These are phyloP conservation scores for Episyrphus balteatus DNA, from an alignment of 1,140 invertebrate genomes.

Conservation along the genomic window DNA sequence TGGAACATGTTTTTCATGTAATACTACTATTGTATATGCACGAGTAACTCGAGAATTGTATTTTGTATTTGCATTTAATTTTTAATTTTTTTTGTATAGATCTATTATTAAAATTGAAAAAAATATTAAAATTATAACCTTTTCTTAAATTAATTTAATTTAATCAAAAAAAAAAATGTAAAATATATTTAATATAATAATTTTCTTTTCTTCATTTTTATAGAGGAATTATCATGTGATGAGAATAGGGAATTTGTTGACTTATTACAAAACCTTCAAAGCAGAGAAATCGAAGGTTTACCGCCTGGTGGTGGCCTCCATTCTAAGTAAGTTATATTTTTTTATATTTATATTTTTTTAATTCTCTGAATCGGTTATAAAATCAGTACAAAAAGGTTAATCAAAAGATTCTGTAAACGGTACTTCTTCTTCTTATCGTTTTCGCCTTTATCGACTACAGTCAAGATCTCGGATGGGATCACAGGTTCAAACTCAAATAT, in stretches of 20 bases:
- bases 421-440: too few species aligned
- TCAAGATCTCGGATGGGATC: too few species aligned
- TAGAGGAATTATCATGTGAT: slow-evolving; percentile 28
- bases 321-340: slow-evolving; percentile 23
- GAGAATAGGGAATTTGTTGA: slow-evolving; percentile 23
- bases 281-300: slow-evolving; percentile 31
- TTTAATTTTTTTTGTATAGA: background rate
- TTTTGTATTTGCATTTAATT: background rate
- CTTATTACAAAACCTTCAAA: slow-evolving; percentile 25
- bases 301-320: slow-evolving; percentile 33
- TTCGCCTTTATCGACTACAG: too few species aligned
- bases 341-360: background rate
- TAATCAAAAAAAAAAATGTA: too few species aligned
- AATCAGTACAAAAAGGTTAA: too few species aligned
- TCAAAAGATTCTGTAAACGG: too few species aligned
- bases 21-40: too few species aligned
- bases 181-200: slow-evolving; percentile 7
- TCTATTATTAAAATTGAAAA: too few species aligned
- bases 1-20: too few species aligned
- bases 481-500: too few species aligned
- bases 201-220: slow-evolving; percentile 13
- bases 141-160: too few species aligned
- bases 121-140: background rate
- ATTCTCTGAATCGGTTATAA: background rate
- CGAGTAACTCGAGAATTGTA: background rate